phyloP scores from a whole-genome alignment of 2,797 vertebrate species.

The Delichon dasypus region DNA sequence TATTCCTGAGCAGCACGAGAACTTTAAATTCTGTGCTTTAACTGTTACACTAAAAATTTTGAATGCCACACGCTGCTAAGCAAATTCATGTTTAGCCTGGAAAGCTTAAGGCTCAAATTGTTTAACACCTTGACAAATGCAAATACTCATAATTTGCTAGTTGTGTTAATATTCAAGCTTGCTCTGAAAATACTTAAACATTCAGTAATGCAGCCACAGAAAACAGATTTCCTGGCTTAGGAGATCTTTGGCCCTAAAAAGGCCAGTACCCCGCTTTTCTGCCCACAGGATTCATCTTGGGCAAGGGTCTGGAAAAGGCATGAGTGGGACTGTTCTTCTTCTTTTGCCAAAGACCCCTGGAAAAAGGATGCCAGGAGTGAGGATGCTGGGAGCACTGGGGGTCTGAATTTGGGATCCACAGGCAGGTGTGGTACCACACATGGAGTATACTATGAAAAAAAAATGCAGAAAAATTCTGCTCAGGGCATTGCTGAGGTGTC shows the following conservation, averaged over 20 bases:
- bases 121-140: constrained; percentile 13
- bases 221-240: background rate
- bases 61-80: background rate
- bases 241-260: background rate
- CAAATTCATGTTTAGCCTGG: constrained; percentile 44
- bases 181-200: background rate
- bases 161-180: background rate
- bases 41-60: background rate
- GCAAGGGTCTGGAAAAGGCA: background rate
- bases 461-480: background rate
- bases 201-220: background rate
- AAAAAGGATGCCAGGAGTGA: background rate
- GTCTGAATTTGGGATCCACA: background rate
- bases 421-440: background rate
- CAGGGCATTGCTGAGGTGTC: background rate
- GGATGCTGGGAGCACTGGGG: background rate
- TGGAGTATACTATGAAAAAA: background rate
- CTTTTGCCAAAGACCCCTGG: background rate
- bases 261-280: background rate
- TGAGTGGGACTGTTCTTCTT: background rate
- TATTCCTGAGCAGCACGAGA: background rate
- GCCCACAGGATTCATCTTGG: background rate
- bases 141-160: constrained; percentile 27
- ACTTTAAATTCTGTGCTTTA: constrained; percentile 25
- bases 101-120: constrained; percentile 40